Evolutionary conservation across 2,113 vertebrate species (phyloP).

Genomic region (Ceyx melanurus): DNA sequence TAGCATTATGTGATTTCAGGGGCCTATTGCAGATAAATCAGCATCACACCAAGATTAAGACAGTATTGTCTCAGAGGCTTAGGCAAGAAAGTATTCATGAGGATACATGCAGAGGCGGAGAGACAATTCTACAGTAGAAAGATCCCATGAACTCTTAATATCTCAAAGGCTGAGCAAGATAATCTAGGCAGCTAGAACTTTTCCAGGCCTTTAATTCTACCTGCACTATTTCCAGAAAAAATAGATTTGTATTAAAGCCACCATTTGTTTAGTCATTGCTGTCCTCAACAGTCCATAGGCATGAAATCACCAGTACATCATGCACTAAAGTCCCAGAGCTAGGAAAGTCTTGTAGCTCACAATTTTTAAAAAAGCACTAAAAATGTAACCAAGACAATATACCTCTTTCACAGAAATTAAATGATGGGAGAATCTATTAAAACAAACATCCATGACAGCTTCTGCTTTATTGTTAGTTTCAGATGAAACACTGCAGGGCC

Average conservation of each 20-base stretch:
- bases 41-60: not conserved
- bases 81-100: not conserved
- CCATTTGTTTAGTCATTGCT: not conserved
- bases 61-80: not conserved
- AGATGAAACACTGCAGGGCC: not conserved
- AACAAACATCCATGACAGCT: not conserved
- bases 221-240: not conserved
- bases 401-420: not conserved
- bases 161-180: not conserved
- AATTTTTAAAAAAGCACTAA: not conserved
- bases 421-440: not conserved
- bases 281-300: not conserved
- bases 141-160: not conserved
- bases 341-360: not conserved
- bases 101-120: not conserved
- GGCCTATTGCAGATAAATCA: not conserved
- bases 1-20: not conserved
- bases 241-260: not conserved
- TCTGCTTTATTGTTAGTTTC: not conserved
- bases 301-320: not conserved
- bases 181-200: not conserved
- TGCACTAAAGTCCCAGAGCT: not conserved
- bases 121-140: not conserved
- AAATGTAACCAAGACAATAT: not conserved
- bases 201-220: not conserved